Evolutionary conservation across 1,140 invertebrate species (phyloP).

Genomic region (Orchesella cincta): DNA sequence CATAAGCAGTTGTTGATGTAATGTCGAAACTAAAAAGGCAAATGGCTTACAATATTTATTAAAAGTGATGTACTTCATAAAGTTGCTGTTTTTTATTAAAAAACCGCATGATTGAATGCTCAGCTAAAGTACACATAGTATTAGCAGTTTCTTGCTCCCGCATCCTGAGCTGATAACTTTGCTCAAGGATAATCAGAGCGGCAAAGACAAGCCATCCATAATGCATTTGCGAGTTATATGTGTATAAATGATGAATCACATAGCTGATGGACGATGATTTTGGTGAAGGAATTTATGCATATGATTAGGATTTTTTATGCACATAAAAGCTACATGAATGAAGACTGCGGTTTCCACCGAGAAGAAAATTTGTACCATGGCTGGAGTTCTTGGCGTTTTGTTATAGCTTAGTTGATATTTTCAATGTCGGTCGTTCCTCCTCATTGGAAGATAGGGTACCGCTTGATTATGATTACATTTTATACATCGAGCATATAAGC

Average conservation of each 20-base stretch:
- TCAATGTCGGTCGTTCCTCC: neutral
- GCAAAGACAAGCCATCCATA: neutral
- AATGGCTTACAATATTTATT: no score
- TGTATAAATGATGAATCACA: neutral
- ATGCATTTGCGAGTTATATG: neutral
- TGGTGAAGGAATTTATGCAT: neutral
- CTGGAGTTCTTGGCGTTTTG: neutral
- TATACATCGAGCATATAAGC: no score
- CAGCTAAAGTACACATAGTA: no score
- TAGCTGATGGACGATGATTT: neutral
- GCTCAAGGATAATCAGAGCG: neutral
- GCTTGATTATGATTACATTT: neutral
- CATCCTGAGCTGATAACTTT: neutral
- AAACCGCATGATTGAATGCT: neutral
- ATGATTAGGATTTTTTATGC: neutral
- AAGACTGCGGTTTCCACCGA: no score
- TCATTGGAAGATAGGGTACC: neutral
- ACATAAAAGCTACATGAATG: neutral
- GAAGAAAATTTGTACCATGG: neutral
- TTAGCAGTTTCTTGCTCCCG: no score
- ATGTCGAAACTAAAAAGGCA: no score
- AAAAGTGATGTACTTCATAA: neutral
- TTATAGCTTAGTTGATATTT: conserved; percentile 13
- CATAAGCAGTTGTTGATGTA: no score
- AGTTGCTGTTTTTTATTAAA: neutral